These are phyloP conservation scores for Acipenser transmontanus DNA, from an alignment of 2,797 vertebrate genomes.

Conservation along the genomic window DNA sequence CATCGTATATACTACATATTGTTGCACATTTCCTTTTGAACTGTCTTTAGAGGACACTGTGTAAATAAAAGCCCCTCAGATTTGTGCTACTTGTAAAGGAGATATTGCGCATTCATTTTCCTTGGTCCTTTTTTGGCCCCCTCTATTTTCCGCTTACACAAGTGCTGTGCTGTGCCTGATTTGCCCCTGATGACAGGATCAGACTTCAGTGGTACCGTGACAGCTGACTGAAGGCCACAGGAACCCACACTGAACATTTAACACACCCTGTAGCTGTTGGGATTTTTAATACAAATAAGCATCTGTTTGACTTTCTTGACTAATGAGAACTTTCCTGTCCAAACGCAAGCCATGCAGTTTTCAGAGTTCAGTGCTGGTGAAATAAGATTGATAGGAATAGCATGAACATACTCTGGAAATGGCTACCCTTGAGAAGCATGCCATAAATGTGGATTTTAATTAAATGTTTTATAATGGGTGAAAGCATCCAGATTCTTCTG, in stretches of 20 bases:
- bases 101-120: background rate
- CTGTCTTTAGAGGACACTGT: background rate
- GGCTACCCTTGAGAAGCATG: background rate
- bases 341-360: background rate
- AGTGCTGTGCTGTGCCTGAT: background rate
- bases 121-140: too few relatives aligned
- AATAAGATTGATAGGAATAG: background rate
- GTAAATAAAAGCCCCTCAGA: too few relatives aligned
- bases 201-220: background rate
- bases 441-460: too few relatives aligned
- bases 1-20: background rate
- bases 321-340: background rate
- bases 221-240: background rate
- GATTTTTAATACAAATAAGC: constrained; percentile 1
- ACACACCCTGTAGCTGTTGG: constrained; percentile 1
- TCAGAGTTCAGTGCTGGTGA: background rate
- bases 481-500: too few relatives aligned
- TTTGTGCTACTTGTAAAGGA: too few relatives aligned
- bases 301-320: background rate
- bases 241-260: background rate
- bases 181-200: background rate
- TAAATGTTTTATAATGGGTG: too few relatives aligned
- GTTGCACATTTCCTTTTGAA: background rate
- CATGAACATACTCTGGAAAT: background rate
- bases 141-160: background rate